phyloP scores from a whole-genome alignment of 2,797 vertebrate species.

The Acanthurus tractus region DNA sequence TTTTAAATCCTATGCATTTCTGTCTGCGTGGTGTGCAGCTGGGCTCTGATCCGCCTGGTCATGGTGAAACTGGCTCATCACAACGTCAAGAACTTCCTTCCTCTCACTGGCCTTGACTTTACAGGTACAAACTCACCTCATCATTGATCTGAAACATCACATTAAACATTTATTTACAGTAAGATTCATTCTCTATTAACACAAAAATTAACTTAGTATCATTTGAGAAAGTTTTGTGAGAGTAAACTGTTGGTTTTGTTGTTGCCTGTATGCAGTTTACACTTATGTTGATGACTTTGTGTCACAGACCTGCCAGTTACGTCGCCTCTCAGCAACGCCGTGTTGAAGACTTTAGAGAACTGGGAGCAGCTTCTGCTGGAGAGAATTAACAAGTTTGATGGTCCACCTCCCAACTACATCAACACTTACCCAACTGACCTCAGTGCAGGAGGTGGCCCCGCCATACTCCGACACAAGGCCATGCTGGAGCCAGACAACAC shows the following conservation, averaged over 20 bases:
- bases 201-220: not conserved
- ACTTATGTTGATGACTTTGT: conserved; percentile 24
- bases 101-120: conserved; percentile 94
- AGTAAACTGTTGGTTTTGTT: no score
- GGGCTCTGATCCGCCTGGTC: conserved; percentile 94
- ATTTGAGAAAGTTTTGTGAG: no score
- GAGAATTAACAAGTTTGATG: conserved; percentile 94
- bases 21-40: conserved; percentile 81
- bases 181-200: not conserved
- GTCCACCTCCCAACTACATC: conserved; percentile 97
- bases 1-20: conserved; percentile 11
- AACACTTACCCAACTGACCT: conserved; percentile 93
- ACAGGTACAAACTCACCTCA: conserved; percentile 83
- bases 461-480: conserved; percentile 94
- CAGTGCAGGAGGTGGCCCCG: conserved; percentile 90
- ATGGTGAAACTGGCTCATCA: conserved; percentile 95
- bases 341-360: conserved; percentile 95
- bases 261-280: not conserved
- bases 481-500: conserved; percentile 99
- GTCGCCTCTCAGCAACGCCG: conserved; percentile 93
- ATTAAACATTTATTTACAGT: not conserved
- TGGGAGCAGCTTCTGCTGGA: conserved; percentile 97
- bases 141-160: conserved; percentile 6
- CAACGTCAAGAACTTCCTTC: conserved; percentile 95
- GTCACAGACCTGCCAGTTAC: conserved; percentile 94